A percentile compares a stretch with the other conserved stretches of the same genome.
Evolutionary conservation across 2,888 invertebrate genomes (phyloP).

Genomic region (Amblyjoppa fuscipennis): DNA sequence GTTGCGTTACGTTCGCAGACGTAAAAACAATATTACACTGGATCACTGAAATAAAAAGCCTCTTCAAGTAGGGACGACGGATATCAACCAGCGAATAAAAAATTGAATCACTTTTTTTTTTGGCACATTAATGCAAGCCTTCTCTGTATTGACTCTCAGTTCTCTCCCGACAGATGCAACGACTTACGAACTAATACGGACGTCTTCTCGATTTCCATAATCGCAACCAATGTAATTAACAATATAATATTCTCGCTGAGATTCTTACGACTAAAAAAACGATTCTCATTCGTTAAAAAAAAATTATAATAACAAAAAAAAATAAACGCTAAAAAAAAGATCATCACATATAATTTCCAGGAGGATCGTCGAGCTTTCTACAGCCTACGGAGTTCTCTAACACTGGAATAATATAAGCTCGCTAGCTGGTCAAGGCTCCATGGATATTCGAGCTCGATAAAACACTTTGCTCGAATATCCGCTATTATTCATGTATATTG

Average conservation of each 20-base stretch:
- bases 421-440: constrained; percentile 20
- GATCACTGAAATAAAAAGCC: too few species aligned
- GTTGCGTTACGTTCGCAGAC: not conserved
- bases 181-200: constrained; percentile 30
- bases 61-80: not conserved
- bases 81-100: not conserved
- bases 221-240: not conserved
- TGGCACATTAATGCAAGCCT: constrained; percentile 43
- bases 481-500: constrained; percentile 6
- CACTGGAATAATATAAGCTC: constrained; percentile 50
- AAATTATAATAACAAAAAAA: not conserved
- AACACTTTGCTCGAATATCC: constrained; percentile 20
- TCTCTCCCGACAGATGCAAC: constrained; percentile 21
- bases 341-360: constrained; percentile 38
- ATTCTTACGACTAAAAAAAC: too few species aligned
- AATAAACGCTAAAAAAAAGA: constrained; percentile 1
- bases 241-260: not conserved
- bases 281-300: not conserved
- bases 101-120: not conserved
- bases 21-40: too few species aligned
- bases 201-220: constrained; percentile 19
- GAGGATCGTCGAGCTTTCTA: constrained; percentile 3
- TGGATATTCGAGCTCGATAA: constrained; percentile 5
- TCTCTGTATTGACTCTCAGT: constrained; percentile 11
- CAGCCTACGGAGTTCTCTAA: constrained; percentile 9